Evolutionary conservation across 2,888 invertebrate species (phyloP).

Genomic region (Operophtera brumata): DNA sequence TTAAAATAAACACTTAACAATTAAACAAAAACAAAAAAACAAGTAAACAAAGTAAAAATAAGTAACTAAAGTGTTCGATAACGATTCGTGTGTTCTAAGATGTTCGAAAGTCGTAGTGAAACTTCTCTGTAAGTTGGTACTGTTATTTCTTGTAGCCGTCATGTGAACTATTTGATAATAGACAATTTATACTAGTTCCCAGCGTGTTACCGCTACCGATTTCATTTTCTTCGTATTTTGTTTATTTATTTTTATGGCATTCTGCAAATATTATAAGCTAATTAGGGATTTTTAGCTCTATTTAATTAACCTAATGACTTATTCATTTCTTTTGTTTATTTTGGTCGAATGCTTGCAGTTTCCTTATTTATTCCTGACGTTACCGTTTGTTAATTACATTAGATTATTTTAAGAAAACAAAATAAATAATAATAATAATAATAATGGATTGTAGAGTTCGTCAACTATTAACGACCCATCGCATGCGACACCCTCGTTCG

Average conservation of each 20-base stretch:
- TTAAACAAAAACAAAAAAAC: no score
- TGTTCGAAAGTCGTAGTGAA: background rate
- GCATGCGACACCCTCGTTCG: no score
- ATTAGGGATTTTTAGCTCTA: constrained; percentile 4
- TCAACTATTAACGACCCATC: no score
- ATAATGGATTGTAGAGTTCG: no score
- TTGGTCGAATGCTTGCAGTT: background rate
- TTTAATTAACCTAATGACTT: background rate
- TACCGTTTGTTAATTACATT: no score
- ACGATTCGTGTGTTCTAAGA: background rate
- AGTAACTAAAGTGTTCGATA: no score
- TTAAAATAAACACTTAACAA: no score
- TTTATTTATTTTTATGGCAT: constrained; percentile 8
- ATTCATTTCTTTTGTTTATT: background rate
- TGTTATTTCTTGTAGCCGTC: background rate
- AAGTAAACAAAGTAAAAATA: no score
- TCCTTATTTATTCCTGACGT: no score
- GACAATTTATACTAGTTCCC: constrained; percentile 25
- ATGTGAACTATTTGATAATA: constrained; percentile 31
- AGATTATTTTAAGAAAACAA: no score
- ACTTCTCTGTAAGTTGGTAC: no score
- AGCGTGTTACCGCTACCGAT: constrained; percentile 23
- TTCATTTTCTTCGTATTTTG: constrained; percentile 23
- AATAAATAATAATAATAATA: no score
- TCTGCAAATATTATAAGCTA: constrained; percentile 1